phyloP scores from a whole-genome alignment of 2,888 invertebrate genomes.

The Epirrhoe tristata region DNA sequence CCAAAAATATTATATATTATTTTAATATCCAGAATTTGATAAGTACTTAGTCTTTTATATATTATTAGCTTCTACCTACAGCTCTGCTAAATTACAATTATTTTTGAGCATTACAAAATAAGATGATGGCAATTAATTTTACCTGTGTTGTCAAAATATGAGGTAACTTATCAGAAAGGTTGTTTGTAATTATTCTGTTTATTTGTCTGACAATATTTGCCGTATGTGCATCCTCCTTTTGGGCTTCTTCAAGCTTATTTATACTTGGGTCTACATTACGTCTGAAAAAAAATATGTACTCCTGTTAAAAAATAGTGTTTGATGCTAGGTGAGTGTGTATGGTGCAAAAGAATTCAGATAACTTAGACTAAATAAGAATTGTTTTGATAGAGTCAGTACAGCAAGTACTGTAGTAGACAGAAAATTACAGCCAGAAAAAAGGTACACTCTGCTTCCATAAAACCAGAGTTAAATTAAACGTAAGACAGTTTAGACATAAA shows the following conservation, averaged over 20 bases:
- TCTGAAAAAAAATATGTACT: conserved; percentile 47
- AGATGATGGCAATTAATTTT: neutral
- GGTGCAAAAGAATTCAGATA: too few species aligned
- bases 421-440: too few species aligned
- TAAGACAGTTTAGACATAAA: neutral
- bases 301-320: neutral
- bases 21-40: neutral
- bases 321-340: too few species aligned
- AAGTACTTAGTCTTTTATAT: too few species aligned
- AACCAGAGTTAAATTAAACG: too few species aligned
- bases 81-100: too few species aligned
- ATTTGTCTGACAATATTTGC: conserved; percentile 87
- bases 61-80: too few species aligned
- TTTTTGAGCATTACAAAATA: neutral
- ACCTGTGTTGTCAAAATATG: conserved; percentile 88
- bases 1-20: neutral
- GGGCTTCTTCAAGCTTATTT: conserved; percentile 57
- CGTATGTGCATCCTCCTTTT: conserved; percentile 76
- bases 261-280: conserved; percentile 45
- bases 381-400: too few species aligned
- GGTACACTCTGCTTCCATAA: neutral
- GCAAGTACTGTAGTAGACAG: too few species aligned
- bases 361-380: too few species aligned
- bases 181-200: conserved; percentile 88
- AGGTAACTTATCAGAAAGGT: conserved; percentile 83